Evolutionary conservation across 1,140 invertebrate genomes (phyloP).

Genomic region (Aphelenchoides avenae): DNA sequence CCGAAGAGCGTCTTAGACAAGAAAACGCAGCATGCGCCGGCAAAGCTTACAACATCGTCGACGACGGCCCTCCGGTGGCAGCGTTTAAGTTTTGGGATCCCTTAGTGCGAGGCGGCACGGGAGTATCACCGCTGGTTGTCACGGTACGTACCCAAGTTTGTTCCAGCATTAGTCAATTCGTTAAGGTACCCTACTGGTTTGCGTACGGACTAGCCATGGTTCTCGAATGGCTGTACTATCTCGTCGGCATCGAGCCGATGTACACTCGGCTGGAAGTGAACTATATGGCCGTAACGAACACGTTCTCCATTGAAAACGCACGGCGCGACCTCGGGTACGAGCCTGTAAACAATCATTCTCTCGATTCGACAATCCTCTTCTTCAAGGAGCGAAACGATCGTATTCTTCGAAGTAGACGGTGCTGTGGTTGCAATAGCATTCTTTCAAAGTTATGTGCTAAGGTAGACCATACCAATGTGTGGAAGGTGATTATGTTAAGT

Average conservation of each 20-base stretch:
- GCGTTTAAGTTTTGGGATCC: conserved; percentile 32
- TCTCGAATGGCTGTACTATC: conserved; percentile 30
- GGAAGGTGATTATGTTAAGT: too few relatives aligned
- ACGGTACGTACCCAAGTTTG: too few relatives aligned
- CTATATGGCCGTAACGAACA: conserved; percentile 40
- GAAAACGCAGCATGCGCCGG: conserved; percentile 27
- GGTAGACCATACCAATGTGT: too few relatives aligned
- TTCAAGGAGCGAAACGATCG: not conserved
- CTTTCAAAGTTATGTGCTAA: too few relatives aligned
- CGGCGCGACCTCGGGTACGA: conserved; percentile 29
- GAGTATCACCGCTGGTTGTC: conserved; percentile 10
- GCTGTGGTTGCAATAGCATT: too few relatives aligned
- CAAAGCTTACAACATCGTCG: conserved; percentile 37
- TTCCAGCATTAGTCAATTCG: too few relatives aligned
- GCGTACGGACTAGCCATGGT: conserved; percentile 33
- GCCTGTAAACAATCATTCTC: too few relatives aligned
- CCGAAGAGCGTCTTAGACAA: conserved; percentile 37
- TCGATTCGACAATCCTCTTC: not conserved
- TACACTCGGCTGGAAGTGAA: conserved; percentile 45
- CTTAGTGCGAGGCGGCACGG: conserved; percentile 21
- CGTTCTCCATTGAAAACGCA: conserved; percentile 40
- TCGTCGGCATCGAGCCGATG: conserved; percentile 32
- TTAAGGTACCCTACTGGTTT: conserved; percentile 26
- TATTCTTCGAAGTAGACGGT: too few relatives aligned
- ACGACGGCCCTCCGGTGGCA: conserved; percentile 35